Evolutionary conservation across 2,888 invertebrate genomes (phyloP), one percentile per base, ranked within the genome.

Genomic region (Drosophila atripex): DNA sequence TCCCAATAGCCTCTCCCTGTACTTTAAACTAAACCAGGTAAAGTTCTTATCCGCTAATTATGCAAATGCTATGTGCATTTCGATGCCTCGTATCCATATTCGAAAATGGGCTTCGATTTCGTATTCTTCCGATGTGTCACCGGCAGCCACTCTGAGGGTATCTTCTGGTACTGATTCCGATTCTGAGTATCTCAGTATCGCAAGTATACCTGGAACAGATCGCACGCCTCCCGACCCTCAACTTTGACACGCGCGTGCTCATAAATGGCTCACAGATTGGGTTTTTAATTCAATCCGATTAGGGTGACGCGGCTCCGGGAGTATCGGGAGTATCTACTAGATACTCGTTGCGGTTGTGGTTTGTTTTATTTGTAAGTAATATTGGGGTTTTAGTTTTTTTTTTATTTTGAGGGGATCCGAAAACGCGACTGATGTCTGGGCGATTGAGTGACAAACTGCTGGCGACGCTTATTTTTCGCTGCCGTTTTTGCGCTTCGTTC

Each of bases 381-480:
- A 32, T 38, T 38, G 6, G 4, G 14, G 14, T 1, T 38, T 38
- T 38, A n/a, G n/a, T 38, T 38, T 38, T 38, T 8, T 18, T 39
- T 39, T 6, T 39, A 14, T 41, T 58, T 18, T 18, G 41, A 28
- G 43, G 38, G 63, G 57, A 56, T 71, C 63, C 71, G 71, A 52
- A 58, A 80, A 82, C 79, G 83, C 82, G 82, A 77, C 86, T 79
- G 82, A 80, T 83, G 82, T 74, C 82, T 75, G 71, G 71, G 76
- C 82, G 82, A 83, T 83, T 85, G 82, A 83, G 80, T 83, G 82
- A 85, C 82, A 83, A 83, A 83, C 82, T 83, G 82, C 82, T 79
- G 49, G 80, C 82, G 66, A 72, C 73, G 86, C 80, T 58, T 73
- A 35, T 79, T 77, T 73, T 73, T 66, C 70, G 76, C 76, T 71